Evolutionary conservation across 2,797 vertebrate genomes (phyloP).

Genomic region (Chrosomus eos): DNA sequence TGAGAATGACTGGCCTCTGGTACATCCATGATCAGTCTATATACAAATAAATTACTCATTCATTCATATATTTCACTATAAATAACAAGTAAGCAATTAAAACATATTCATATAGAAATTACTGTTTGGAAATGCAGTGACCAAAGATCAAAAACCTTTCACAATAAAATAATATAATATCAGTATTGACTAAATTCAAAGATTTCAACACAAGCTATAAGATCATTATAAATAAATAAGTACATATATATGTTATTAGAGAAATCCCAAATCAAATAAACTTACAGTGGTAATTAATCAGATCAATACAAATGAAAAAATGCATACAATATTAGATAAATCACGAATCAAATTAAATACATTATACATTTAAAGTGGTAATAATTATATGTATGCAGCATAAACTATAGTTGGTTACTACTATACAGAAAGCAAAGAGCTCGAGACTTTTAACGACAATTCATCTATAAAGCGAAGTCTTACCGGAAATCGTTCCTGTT

Average conservation of each 20-base stretch:
- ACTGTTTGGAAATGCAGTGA: background rate
- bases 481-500: background rate
- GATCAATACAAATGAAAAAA: background rate
- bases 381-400: background rate
- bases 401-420: background rate
- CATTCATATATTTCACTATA: background rate
- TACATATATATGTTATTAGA: background rate
- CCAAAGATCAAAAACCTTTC: background rate
- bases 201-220: background rate
- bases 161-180: background rate
- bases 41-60: background rate
- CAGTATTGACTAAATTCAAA: background rate
- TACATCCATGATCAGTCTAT: slow-evolving; percentile 30
- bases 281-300: background rate
- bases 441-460: background rate
- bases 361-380: background rate
- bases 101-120: background rate
- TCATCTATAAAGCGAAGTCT: background rate
- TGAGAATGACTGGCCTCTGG: background rate
- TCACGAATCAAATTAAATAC: background rate
- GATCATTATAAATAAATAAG: background rate
- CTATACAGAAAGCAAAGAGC: background rate
- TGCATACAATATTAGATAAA: background rate
- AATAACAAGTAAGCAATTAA: background rate
- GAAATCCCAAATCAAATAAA: background rate